Evolutionary conservation across 2,113 vertebrate species (phyloP).

Genomic region (Phalacrocorax brasilianus): DNA sequence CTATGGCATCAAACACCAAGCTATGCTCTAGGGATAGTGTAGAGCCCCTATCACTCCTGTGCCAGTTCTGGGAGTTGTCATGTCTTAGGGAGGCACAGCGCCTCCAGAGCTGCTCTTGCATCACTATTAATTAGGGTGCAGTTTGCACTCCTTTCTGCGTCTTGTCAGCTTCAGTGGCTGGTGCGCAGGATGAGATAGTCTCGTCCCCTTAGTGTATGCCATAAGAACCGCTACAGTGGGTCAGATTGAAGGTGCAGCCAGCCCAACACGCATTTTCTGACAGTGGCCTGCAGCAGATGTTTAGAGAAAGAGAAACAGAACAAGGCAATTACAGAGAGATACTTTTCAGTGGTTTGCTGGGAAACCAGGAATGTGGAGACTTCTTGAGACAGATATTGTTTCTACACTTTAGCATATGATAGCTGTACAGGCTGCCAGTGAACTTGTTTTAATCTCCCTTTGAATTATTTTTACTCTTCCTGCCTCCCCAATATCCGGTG

Average conservation of each 20-base stretch:
- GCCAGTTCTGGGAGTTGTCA: conserved; percentile 7
- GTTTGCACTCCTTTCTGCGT: conserved; percentile 8
- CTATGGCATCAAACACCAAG: conserved; percentile 40
- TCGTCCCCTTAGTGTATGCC: neutral
- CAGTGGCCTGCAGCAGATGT: conserved; percentile 52
- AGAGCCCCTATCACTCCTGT: conserved; percentile 22
- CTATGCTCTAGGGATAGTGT: neutral
- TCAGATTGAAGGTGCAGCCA: neutral
- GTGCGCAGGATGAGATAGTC: neutral
- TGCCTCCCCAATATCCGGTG: neutral
- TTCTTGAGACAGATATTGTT: conserved; percentile 34
- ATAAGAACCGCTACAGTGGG: neutral
- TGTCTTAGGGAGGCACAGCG: neutral
- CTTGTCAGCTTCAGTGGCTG: conserved; percentile 22
- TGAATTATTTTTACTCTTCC: conserved; percentile 3
- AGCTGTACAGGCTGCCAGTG: neutral
- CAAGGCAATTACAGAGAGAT: conserved; percentile 8
- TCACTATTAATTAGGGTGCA: conserved; percentile 48
- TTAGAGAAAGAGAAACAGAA: conserved; percentile 29
- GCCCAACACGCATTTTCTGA: neutral
- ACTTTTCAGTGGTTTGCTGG: neutral
- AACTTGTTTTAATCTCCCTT: neutral
- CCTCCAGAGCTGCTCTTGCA: conserved; percentile 42
- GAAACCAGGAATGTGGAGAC: neutral
- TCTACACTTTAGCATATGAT: neutral